Percentiles rank a stretch among this genome's conserved stretches.
Evolutionary conservation across 1,140 invertebrate genomes (phyloP).

Genomic region (Apis cerana): DNA sequence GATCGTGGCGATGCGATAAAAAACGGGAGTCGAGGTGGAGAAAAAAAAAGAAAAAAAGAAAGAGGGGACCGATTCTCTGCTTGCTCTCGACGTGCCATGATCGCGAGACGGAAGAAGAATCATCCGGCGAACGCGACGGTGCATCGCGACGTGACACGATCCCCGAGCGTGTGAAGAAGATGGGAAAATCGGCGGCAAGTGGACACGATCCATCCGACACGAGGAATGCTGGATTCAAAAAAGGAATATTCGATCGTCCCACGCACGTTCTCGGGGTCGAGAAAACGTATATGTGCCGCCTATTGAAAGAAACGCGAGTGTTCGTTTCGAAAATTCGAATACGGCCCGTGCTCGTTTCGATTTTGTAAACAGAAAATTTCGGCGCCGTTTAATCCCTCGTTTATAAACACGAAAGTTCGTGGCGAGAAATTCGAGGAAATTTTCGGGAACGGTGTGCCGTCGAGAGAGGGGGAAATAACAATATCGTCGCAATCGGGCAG

Average conservation of each 20-base stretch:
- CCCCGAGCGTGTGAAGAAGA: neutral
- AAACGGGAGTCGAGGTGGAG: neutral
- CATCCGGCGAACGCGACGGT: neutral
- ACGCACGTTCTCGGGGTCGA: too few relatives aligned
- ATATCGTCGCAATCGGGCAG: neutral
- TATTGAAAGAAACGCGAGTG: neutral
- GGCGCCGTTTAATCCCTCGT: neutral
- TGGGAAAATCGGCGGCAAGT: neutral
- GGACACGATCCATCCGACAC: neutral
- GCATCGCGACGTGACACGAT: too few relatives aligned
- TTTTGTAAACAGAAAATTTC: neutral
- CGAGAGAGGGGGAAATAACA: neutral
- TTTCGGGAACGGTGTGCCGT: too few relatives aligned
- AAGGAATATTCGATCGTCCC: too few relatives aligned
- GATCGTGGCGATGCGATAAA: too few relatives aligned
- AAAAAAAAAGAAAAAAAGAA: neutral
- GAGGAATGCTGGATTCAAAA: neutral
- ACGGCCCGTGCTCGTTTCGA: neutral
- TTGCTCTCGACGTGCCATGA: too few relatives aligned
- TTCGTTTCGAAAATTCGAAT: neutral
- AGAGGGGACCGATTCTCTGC: too few relatives aligned
- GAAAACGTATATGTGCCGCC: neutral
- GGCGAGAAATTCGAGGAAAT: too few relatives aligned
- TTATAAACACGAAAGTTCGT: neutral
- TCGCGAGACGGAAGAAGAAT: neutral